Conservation (phyloP, 2,113 vertebrate species). For the Coregonus clupeaformis region DNA sequence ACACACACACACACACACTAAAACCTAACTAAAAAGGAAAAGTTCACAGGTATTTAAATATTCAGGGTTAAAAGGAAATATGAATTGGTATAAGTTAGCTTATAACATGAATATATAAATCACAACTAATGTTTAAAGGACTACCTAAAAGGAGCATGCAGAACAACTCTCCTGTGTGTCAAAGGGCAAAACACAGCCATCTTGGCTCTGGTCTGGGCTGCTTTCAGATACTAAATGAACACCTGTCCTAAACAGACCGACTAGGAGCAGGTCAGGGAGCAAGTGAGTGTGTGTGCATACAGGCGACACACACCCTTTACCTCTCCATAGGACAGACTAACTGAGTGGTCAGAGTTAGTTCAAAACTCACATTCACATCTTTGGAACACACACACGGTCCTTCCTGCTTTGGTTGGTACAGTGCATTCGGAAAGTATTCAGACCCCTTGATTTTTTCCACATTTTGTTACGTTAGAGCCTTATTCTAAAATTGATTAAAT, state of each 20-base stretch:
- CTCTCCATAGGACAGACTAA: slow-evolving; percentile 43
- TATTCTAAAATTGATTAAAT: too few relatives aligned
- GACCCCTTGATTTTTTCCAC: too few relatives aligned
- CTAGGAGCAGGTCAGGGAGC: slow-evolving; percentile 35
- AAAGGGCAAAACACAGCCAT: slow-evolving; percentile 4
- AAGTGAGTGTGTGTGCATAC: slow-evolving; percentile 10
- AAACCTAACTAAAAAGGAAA: slow-evolving; percentile 51
- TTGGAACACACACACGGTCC: slow-evolving; percentile 52
- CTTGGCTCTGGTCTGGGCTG: slow-evolving; percentile 42
- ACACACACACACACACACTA: slow-evolving; percentile 16
- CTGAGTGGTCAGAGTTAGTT: slow-evolving; percentile 29
- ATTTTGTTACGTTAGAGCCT: too few relatives aligned
- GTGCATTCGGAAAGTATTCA: too few relatives aligned
- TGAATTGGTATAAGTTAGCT: slow-evolving; percentile 66
- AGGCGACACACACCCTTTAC: slow-evolving; percentile 19
- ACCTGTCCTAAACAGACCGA: slow-evolving; percentile 48
- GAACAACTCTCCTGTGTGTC: slow-evolving; percentile 44
- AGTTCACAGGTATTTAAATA: slow-evolving; percentile 73
- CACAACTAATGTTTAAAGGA: slow-evolving; percentile 44
- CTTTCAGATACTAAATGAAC: slow-evolving; percentile 42
- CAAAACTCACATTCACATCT: slow-evolving; percentile 51
- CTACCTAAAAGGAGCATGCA: slow-evolving; percentile 60
- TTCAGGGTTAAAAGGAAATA: slow-evolving; percentile 64
- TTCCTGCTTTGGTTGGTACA: slow-evolving; percentile 56
- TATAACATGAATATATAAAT: slow-evolving; percentile 61